Conservation (phyloP, 2,113 vertebrate genomes). For the Vidua chalybeata region DNA sequence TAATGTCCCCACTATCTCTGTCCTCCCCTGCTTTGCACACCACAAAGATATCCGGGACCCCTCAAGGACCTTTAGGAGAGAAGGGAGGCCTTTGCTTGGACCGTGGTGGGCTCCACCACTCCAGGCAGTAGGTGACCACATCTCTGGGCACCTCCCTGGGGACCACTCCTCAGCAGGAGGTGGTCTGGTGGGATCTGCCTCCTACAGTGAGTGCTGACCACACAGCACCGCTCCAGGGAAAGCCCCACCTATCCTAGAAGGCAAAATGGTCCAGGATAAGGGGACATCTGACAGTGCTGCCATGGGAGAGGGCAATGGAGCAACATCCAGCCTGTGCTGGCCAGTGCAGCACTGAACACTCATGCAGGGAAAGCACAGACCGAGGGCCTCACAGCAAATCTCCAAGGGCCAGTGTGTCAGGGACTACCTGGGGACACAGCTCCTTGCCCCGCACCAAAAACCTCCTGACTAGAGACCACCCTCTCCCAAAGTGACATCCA, state of each 20-base stretch:
- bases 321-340: neutral
- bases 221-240: neutral
- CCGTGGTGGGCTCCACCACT: neutral
- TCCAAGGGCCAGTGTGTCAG: neutral
- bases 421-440: neutral
- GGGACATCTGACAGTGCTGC: neutral
- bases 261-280: neutral
- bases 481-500: neutral
- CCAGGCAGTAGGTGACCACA: neutral
- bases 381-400: neutral
- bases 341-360: accelerated
- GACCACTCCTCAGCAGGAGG: neutral
- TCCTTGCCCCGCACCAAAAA: neutral
- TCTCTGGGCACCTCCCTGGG: neutral
- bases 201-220: neutral
- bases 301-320: neutral
- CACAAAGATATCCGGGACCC: neutral
- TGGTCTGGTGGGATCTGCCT: neutral
- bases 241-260: neutral
- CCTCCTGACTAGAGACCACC: neutral
- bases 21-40: neutral
- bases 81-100: neutral
- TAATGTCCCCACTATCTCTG: neutral
- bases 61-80: neutral
- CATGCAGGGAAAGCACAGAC: neutral